A percentile compares a stretch with the other conserved stretches of the same genome.
Evolutionary conservation across 1,140 invertebrate species (phyloP).

Genomic region (Drosophila seguyi): DNA sequence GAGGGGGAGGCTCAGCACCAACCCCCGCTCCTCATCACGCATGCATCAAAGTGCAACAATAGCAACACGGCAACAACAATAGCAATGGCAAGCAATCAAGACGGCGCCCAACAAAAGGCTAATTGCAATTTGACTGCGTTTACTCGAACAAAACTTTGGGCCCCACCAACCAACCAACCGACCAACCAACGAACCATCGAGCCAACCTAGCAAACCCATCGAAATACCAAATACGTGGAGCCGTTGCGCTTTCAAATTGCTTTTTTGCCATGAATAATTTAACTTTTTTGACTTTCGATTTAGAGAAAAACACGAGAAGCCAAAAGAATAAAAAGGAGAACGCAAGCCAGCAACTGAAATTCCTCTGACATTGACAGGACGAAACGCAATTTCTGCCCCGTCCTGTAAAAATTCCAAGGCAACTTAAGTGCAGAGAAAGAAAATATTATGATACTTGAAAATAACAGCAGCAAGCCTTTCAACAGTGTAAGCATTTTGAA

Average conservation of each 20-base stretch:
- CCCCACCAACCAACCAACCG: neutral
- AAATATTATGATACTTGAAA: constrained; percentile 11
- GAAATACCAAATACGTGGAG: constrained; percentile 16
- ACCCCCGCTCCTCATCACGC: constrained; percentile 52
- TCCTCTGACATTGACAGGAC: constrained; percentile 78
- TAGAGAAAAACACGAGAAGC: constrained; percentile 68
- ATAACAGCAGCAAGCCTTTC: rapidly evolving
- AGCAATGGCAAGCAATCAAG: constrained; percentile 49
- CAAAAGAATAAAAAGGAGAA: constrained; percentile 16
- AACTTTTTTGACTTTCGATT: constrained; percentile 83
- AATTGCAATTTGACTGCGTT: constrained; percentile 83
- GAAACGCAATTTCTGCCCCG: constrained; percentile 71
- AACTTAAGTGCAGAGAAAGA: constrained; percentile 25
- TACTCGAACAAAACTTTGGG: constrained; percentile 60
- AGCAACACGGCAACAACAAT: constrained; percentile 28
- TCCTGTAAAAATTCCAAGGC: constrained; percentile 38
- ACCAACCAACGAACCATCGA: neutral
- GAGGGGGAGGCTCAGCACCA: neutral
- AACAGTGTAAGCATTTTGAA: neutral
- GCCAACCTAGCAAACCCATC: constrained; percentile 3
- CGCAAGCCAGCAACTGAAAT: constrained; percentile 51
- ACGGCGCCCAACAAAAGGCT: constrained; percentile 77
- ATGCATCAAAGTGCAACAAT: constrained; percentile 75
- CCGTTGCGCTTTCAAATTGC: constrained; percentile 71
- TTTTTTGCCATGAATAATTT: constrained; percentile 82